Percentiles rank a stretch among this genome's conserved stretches.
phyloP scores from a whole-genome alignment of 2,797 vertebrate genomes.

The Falco concolor region DNA sequence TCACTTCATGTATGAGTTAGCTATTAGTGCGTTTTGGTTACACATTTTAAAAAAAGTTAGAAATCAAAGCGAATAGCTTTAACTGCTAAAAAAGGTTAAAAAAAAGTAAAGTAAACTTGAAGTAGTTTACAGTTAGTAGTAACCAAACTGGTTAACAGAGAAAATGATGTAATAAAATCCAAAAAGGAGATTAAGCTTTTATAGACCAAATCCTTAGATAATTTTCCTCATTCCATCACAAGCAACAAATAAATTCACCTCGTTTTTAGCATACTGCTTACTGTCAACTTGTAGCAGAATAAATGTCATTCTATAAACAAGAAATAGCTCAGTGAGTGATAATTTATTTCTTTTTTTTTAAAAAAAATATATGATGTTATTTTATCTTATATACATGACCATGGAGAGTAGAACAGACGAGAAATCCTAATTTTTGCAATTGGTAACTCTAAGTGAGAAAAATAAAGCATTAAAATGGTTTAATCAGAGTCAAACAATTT shows the following conservation, averaged over 20 bases:
- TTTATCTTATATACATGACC: not conserved
- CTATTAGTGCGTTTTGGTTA: not conserved
- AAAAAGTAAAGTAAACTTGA: not conserved
- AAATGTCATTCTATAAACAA: not conserved
- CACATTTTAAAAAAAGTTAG: not conserved
- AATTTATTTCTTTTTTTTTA: not conserved
- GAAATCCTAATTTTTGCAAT: not conserved
- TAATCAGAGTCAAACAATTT: not conserved
- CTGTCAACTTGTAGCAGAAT: not conserved
- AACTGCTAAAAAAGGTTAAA: not conserved
- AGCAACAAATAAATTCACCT: not conserved
- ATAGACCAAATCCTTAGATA: not conserved
- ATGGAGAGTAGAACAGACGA: not conserved
- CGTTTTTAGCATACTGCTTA: not conserved
- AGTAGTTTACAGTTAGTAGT: not conserved
- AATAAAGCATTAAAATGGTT: fast-evolving
- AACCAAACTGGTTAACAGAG: not conserved
- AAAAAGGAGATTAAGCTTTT: not conserved
- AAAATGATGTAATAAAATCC: not conserved
- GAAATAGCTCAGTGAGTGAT: not conserved
- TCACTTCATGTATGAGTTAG: not conserved
- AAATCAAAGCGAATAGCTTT: not conserved
- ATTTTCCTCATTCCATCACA: not conserved
- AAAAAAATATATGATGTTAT: not conserved
- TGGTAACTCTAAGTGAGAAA: not conserved